Conservation (phyloP, 1,140 invertebrate genomes). For the Tetranychus cinnabarinus region DNA sequence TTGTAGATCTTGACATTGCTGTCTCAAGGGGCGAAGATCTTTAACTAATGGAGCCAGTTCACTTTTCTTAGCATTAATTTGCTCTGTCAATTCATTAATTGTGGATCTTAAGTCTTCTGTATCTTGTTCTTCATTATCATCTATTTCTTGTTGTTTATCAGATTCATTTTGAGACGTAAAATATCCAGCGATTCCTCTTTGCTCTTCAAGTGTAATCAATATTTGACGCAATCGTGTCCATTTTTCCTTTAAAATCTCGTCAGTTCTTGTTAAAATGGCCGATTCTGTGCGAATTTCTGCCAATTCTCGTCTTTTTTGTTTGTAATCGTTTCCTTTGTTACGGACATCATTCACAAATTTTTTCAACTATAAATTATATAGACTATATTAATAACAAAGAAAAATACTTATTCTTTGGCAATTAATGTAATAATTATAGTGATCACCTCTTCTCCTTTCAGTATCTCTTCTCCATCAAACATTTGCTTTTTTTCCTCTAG, state of each 20-base stretch:
- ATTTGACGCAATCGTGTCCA: slow-evolving; percentile 11
- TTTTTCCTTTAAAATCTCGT: slow-evolving; percentile 29
- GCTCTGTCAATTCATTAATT: slow-evolving; percentile 28
- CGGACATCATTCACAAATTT: slow-evolving; percentile 50
- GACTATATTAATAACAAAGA: background rate
- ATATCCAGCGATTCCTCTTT: slow-evolving; percentile 28
- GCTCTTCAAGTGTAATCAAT: slow-evolving; percentile 16
- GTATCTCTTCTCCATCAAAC: slow-evolving; percentile 30
- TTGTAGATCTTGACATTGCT: slow-evolving; percentile 28
- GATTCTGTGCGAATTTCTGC: slow-evolving; percentile 41
- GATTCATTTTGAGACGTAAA: slow-evolving; percentile 25
- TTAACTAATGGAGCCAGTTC: slow-evolving; percentile 36
- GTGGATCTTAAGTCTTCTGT: slow-evolving; percentile 32
- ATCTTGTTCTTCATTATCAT: slow-evolving; percentile 30
- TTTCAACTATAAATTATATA: slow-evolving; percentile 30
- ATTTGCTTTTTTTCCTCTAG: slow-evolving; percentile 25
- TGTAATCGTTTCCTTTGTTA: slow-evolving; percentile 50
- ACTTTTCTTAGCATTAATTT: slow-evolving; percentile 30
- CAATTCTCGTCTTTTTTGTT: slow-evolving; percentile 44
- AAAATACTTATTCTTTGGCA: background rate
- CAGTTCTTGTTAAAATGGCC: slow-evolving; percentile 35
- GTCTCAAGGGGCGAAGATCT: slow-evolving; percentile 32
- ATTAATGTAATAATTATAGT: background rate
- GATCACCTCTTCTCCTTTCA: slow-evolving; percentile 44
- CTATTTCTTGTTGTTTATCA: slow-evolving; percentile 29